Conservation (phyloP, 2,797 vertebrate genomes). For the Cyclopterus lumpus region DNA sequence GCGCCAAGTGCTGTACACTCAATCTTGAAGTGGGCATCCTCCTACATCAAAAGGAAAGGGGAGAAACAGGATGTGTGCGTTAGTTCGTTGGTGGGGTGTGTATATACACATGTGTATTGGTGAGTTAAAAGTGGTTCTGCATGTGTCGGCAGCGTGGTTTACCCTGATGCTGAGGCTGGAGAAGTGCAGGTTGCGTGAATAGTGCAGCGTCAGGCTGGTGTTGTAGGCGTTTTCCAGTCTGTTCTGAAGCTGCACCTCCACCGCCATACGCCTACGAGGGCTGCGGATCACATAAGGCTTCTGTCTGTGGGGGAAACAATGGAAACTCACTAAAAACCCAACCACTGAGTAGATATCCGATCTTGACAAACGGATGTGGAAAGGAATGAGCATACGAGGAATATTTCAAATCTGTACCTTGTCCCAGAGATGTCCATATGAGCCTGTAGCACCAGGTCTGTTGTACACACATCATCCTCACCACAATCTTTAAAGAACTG, state of each 20-base stretch:
- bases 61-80: background rate
- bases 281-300: slow-evolving; percentile 90
- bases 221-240: slow-evolving; percentile 94
- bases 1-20: slow-evolving; percentile 85
- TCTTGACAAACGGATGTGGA: background rate
- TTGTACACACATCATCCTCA: slow-evolving; percentile 91
- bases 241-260: slow-evolving; percentile 90
- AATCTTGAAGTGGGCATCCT: slow-evolving; percentile 86
- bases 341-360: background rate
- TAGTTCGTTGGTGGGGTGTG: background rate
- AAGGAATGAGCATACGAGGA: background rate
- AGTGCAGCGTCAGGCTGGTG: slow-evolving; percentile 88
- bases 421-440: slow-evolving; percentile 89
- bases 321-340: slow-evolving; percentile 12
- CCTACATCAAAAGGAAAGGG: slow-evolving; percentile 74
- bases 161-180: slow-evolving; percentile 89
- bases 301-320: slow-evolving; percentile 81
- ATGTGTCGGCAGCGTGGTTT: background rate
- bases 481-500: slow-evolving; percentile 97
- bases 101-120: background rate
- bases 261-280: slow-evolving; percentile 84
- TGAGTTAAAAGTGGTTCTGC: background rate
- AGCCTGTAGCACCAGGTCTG: slow-evolving; percentile 89
- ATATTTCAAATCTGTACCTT: slow-evolving; percentile 77
- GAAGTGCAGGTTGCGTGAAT: slow-evolving; percentile 92